Conservation (phyloP, 2,113 vertebrate genomes). For the Mesembrinibis cayennensis region DNA sequence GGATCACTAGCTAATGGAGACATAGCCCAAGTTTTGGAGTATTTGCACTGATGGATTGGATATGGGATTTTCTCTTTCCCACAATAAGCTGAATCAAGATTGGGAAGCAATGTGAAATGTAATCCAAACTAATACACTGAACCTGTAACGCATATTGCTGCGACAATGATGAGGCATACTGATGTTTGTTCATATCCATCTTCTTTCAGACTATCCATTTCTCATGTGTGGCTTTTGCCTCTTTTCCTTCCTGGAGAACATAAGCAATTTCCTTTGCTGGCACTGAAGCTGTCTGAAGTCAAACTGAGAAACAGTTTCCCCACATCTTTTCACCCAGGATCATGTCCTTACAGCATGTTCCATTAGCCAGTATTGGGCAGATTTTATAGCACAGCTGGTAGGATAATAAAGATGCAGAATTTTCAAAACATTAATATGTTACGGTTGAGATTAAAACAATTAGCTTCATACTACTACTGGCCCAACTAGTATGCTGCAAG, state of each 20-base stretch:
- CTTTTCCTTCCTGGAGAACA: neutral
- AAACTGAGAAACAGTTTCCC: neutral
- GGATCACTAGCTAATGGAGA: neutral
- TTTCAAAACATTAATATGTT: neutral
- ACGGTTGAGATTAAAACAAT: neutral
- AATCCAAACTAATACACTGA: neutral
- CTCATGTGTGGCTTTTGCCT: neutral
- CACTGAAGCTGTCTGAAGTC: neutral
- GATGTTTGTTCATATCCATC: neutral
- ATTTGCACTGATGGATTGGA: neutral
- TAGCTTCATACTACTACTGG: neutral
- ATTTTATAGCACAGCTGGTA: neutral
- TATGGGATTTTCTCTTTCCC: neutral
- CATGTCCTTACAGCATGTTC: neutral
- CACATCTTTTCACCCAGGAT: neutral
- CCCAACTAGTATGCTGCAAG: neutral
- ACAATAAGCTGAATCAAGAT: neutral
- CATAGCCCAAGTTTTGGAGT: neutral
- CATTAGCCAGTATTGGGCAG: neutral
- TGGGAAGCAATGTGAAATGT: neutral
- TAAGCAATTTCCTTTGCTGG: neutral
- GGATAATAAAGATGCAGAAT: neutral
- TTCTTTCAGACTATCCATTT: neutral
- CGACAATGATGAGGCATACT: neutral
- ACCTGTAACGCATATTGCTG: neutral